A percentile compares a stretch with the other conserved stretches of the same genome.
These are phyloP conservation scores for Spilogale gracilis DNA, from an alignment of 2,113 vertebrate species.

Conservation along the genomic window DNA sequence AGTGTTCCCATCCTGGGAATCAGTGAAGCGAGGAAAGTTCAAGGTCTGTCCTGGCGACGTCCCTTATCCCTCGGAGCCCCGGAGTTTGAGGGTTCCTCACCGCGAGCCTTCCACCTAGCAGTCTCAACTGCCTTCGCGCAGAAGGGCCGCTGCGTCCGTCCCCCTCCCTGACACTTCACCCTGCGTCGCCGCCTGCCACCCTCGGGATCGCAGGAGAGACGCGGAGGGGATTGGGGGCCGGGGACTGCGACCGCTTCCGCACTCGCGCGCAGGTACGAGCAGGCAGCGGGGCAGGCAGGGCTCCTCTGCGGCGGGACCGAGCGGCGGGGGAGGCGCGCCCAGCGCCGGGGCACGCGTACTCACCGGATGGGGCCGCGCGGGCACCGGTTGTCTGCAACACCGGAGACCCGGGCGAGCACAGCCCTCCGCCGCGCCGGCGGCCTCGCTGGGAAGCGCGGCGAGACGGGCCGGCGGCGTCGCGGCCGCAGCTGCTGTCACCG, in stretches of 20 bases:
- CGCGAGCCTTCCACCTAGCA: neutral
- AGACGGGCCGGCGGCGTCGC: neutral
- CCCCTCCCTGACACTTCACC: neutral
- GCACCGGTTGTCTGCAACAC: slow-evolving; percentile 2
- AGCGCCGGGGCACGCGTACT: neutral
- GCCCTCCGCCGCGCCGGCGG: slow-evolving; percentile 48
- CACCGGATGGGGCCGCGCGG: slow-evolving; percentile 64
- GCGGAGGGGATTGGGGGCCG: neutral
- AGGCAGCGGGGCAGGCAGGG: neutral
- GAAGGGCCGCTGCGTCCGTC: neutral
- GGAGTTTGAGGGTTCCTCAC: neutral
- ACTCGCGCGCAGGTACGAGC: neutral
- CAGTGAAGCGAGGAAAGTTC: slow-evolving; percentile 72
- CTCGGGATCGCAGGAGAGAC: neutral
- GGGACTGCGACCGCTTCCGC: neutral
- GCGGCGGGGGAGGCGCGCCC: neutral
- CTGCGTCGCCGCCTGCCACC: neutral
- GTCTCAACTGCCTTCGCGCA: neutral
- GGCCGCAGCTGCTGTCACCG: slow-evolving; percentile 53
- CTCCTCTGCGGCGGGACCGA: neutral
- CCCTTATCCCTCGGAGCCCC: neutral
- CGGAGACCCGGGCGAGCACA: neutral
- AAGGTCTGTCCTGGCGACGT: neutral
- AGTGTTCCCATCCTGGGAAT: neutral
- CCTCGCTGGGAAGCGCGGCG: slow-evolving; percentile 54